phyloP scores from a whole-genome alignment of 2,888 invertebrate species.

The Leptopilina syphax region DNA sequence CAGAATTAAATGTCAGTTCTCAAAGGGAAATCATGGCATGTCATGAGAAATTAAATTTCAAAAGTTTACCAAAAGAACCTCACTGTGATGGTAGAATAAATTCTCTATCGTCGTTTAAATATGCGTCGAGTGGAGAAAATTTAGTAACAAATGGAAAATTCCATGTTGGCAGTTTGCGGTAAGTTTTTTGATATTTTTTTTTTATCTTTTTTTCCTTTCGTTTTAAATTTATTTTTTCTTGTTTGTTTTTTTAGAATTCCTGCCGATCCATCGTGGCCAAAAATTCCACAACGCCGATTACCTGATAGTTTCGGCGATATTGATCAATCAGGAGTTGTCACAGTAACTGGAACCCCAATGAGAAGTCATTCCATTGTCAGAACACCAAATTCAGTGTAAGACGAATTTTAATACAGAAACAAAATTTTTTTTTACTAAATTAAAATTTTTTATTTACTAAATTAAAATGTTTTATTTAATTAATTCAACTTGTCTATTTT shows the following conservation, averaged over 20 bases:
- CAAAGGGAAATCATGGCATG: constrained; percentile 65
- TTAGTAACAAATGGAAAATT: constrained; percentile 63
- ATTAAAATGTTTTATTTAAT: no score
- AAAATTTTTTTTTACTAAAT: no score
- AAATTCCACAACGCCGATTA: constrained; percentile 69
- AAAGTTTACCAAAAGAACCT: constrained; percentile 58
- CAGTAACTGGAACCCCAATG: constrained; percentile 63
- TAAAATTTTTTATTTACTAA: no score
- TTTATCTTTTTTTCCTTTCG: neutral
- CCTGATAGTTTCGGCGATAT: constrained; percentile 60
- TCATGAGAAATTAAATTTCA: constrained; percentile 66
- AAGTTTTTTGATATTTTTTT: constrained; percentile 40
- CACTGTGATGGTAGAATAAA: constrained; percentile 6
- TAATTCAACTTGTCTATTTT: no score
- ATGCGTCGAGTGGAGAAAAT: constrained; percentile 69
- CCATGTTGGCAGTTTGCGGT: constrained; percentile 67
- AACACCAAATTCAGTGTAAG: constrained; percentile 62
- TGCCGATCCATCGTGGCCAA: constrained; percentile 73
- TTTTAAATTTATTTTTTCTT: constrained; percentile 4
- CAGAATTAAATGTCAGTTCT: constrained; percentile 55
- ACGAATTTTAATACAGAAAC: no score
- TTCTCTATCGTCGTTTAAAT: constrained; percentile 10
- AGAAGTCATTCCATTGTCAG: constrained; percentile 64
- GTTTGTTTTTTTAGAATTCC: constrained; percentile 64
- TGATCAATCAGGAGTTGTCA: constrained; percentile 66